phyloP scores from a whole-genome alignment of 2,797 vertebrate genomes.

The Syncerus caffer region DNA sequence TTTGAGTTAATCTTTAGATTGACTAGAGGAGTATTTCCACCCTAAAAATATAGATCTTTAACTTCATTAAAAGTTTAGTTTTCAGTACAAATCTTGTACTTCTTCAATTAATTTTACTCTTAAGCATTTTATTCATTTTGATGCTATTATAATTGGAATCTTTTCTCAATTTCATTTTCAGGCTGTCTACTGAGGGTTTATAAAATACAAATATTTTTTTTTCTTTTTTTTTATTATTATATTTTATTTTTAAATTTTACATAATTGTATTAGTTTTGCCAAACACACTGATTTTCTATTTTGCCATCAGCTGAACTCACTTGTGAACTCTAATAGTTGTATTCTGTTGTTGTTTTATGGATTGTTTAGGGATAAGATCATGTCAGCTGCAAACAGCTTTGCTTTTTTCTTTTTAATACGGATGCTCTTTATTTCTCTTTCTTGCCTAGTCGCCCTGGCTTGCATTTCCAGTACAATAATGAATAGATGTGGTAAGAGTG shows the following conservation, averaged over 20 bases:
- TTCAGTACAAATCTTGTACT: not conserved
- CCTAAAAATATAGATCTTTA: not conserved
- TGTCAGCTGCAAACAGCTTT: not conserved
- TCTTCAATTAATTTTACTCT: not conserved
- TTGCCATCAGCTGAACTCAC: not conserved
- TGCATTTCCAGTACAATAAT: not conserved
- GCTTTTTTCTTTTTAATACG: not conserved
- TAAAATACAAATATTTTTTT: not conserved
- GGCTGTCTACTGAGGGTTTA: not conserved
- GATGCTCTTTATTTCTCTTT: not conserved
- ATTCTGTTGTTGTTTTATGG: not conserved
- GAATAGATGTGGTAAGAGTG: not conserved
- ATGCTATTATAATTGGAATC: not conserved
- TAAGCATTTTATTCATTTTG: not conserved
- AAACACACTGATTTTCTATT: not conserved
- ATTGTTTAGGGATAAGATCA: not conserved
- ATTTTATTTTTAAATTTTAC: too few relatives aligned
- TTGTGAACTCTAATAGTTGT: not conserved
- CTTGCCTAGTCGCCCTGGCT: not conserved
- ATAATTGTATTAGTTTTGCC: too few relatives aligned
- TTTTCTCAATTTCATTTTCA: conserved; percentile 5
- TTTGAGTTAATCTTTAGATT: not conserved
- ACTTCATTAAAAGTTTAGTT: not conserved
- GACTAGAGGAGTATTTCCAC: not conserved
- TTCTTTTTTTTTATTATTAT: too few relatives aligned